Conservation (phyloP, 2,113 vertebrate genomes). For the Penelope pileata region DNA sequence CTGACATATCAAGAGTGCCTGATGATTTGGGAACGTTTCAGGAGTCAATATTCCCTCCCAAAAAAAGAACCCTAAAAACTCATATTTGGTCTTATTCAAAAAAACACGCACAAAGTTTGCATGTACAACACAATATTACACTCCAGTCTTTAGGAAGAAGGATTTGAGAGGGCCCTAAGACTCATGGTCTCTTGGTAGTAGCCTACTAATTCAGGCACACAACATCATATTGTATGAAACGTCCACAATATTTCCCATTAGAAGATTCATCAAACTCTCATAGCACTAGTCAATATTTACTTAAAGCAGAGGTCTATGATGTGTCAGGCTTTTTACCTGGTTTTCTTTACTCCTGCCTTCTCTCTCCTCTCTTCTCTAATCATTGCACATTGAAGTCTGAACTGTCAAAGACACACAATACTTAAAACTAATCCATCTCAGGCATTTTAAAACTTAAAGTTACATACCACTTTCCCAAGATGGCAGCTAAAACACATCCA, state of each 20-base stretch:
- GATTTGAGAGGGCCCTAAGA: neutral
- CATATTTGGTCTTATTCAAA: neutral
- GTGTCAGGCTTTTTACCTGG: neutral
- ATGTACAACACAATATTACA: accelerated
- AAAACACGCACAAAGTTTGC: neutral
- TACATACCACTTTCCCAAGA: neutral
- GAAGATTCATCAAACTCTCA: neutral
- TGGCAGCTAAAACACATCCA: neutral
- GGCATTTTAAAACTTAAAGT: neutral
- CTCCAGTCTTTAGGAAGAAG: neutral
- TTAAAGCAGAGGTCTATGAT: neutral
- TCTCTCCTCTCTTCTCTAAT: neutral
- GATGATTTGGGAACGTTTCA: neutral
- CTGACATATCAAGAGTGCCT: neutral
- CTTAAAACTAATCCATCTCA: neutral
- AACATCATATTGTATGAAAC: neutral
- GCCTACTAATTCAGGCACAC: neutral
- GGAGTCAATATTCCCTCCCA: neutral
- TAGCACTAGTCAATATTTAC: neutral
- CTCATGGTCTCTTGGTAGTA: neutral
- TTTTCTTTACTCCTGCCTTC: neutral
- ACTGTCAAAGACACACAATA: neutral
- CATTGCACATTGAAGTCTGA: neutral
- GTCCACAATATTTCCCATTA: neutral
- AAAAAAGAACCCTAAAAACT: neutral